Evolutionary conservation across 2,888 invertebrate genomes (phyloP).

Genomic region (Parascotia fuliginaria): DNA sequence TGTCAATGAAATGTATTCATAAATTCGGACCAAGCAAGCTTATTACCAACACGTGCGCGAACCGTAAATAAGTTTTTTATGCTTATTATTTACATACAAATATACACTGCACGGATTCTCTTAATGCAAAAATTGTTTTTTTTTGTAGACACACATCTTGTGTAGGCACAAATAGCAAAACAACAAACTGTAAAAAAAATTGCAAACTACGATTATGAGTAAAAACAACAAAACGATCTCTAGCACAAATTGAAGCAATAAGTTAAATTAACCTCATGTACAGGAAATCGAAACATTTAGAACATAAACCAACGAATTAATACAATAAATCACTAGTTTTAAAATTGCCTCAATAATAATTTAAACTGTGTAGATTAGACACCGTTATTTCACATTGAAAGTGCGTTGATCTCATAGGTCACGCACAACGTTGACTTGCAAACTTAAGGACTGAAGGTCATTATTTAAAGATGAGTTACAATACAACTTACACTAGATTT

Average conservation of each 20-base stretch:
- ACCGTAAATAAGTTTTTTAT: slow-evolving; percentile 56
- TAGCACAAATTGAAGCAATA: slow-evolving; percentile 16
- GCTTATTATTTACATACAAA: slow-evolving; percentile 54
- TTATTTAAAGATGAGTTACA: slow-evolving; percentile 54
- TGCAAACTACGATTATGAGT: too few relatives aligned
- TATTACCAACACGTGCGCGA: slow-evolving; percentile 52
- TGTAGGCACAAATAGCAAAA: too few relatives aligned
- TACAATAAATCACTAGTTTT: slow-evolving; percentile 37
- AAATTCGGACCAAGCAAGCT: slow-evolving; percentile 47
- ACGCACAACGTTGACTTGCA: slow-evolving; percentile 53
- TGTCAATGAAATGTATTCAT: slow-evolving; percentile 39
- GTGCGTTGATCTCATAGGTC: slow-evolving; percentile 70
- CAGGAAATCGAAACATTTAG: slow-evolving; percentile 11
- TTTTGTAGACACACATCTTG: slow-evolving; percentile 19
- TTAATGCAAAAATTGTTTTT: slow-evolving; percentile 28
- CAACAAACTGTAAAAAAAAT: too few relatives aligned
- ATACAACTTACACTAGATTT: slow-evolving; percentile 35
- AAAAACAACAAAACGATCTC: background rate
- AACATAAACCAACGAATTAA: slow-evolving; percentile 9
- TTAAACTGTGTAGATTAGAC: slow-evolving; percentile 44
- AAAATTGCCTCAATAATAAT: slow-evolving; percentile 41
- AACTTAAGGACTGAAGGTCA: slow-evolving; percentile 61
- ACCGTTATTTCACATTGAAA: slow-evolving; percentile 69
- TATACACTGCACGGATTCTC: slow-evolving; percentile 29
- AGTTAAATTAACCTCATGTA: slow-evolving; percentile 6